Evolutionary conservation across 2,888 invertebrate species (phyloP).

Genomic region (Coelopa pilipes): DNA sequence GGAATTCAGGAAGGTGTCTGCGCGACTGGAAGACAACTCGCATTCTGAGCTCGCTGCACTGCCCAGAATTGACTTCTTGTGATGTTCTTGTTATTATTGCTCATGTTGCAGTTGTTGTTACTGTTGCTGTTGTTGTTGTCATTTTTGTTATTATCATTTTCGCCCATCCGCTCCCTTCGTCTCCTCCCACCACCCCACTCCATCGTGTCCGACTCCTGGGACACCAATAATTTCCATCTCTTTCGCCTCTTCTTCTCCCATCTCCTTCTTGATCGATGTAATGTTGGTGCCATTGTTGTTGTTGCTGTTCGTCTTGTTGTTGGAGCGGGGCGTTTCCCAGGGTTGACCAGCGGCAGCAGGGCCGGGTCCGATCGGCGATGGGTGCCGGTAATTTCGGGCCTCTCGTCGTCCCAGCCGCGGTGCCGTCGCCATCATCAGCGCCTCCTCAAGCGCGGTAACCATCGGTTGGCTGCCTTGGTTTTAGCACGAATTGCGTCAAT

Average conservation of each 20-base stretch:
- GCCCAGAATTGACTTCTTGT: too few relatives aligned
- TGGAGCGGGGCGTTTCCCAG: conserved; percentile 5
- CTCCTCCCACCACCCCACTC: too few relatives aligned
- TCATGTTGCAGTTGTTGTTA: conserved; percentile 6
- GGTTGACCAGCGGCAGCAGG: background rate
- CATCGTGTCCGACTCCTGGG: conserved; percentile 1
- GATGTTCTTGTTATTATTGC: too few relatives aligned
- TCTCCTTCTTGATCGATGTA: background rate
- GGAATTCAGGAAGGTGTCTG: too few relatives aligned
- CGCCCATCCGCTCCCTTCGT: too few relatives aligned
- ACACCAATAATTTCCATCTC: conserved; percentile 20
- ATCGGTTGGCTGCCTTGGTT: conserved; percentile 11
- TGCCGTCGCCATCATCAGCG: conserved; percentile 1
- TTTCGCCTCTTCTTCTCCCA: background rate
- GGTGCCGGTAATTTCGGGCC: background rate
- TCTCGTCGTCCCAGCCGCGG: background rate
- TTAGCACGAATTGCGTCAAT: conserved; percentile 29
- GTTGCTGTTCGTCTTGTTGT: background rate
- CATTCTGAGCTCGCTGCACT: too few relatives aligned
- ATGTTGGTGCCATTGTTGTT: background rate
- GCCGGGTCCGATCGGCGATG: background rate
- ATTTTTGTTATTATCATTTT: too few relatives aligned
- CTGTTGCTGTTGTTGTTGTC: background rate
- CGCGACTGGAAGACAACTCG: too few relatives aligned
- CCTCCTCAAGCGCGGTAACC: background rate